Percentiles rank a stretch among this genome's conserved stretches.
phyloP scores from a whole-genome alignment of 1,140 invertebrate genomes.

The Tribolium madens region DNA sequence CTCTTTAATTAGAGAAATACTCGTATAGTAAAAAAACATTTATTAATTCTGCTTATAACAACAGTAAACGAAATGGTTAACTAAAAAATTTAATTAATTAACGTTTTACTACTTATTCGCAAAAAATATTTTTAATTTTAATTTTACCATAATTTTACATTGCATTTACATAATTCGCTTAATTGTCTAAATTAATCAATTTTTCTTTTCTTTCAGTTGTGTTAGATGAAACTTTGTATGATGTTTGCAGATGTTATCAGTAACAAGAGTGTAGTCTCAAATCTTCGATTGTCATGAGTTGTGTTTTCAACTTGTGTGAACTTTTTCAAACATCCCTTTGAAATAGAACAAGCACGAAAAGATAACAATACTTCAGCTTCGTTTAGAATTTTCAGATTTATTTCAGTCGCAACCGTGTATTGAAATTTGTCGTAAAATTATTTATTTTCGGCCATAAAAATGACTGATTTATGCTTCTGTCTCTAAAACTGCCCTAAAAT shows the following conservation, averaged over 20 bases:
- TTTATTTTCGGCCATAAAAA: neutral
- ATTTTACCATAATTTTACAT: too few relatives aligned
- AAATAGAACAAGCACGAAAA: neutral
- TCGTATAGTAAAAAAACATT: too few relatives aligned
- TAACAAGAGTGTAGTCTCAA: neutral
- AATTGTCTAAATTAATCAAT: too few relatives aligned
- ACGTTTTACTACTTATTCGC: neutral
- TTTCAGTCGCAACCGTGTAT: neutral
- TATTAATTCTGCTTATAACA: too few relatives aligned
- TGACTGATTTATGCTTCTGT: neutral
- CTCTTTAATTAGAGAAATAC: too few relatives aligned
- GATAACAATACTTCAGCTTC: neutral
- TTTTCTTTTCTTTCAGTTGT: too few relatives aligned
- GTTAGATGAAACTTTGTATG: slow-evolving; percentile 20
- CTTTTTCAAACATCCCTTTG: neutral
- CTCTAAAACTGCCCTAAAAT: neutral
- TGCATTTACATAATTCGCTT: too few relatives aligned
- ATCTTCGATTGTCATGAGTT: neutral
- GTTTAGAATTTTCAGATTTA: neutral
- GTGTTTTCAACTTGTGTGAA: slow-evolving; percentile 4
- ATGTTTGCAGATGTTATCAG: slow-evolving; percentile 17
- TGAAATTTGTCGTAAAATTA: neutral
- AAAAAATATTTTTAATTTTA: too few relatives aligned
- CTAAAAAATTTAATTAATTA: too few relatives aligned
- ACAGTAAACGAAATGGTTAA: too few relatives aligned